Evolutionary conservation across 2,113 vertebrate species (phyloP).

Genomic region (Hiodon tergisus): DNA sequence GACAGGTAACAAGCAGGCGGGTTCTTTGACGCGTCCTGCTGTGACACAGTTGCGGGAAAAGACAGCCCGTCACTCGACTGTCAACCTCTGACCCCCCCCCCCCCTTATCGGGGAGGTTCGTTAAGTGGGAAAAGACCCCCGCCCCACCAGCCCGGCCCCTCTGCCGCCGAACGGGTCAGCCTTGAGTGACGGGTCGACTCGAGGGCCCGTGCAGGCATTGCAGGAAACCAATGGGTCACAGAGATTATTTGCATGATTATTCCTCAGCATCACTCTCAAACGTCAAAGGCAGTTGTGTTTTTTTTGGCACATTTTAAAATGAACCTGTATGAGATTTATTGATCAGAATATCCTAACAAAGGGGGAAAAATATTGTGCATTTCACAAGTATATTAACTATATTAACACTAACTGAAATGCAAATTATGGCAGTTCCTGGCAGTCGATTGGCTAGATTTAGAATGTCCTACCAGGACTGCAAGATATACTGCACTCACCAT

Average conservation of each 20-base stretch:
- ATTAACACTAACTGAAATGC: no score
- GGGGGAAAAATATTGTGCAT: no score
- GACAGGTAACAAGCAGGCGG: slow-evolving; percentile 66
- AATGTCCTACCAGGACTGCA: no score
- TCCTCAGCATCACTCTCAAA: slow-evolving; percentile 67
- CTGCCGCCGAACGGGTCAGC: slow-evolving; percentile 64
- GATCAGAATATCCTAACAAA: neutral
- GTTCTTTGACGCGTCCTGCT: slow-evolving; percentile 76
- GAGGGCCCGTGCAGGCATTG: slow-evolving; percentile 61
- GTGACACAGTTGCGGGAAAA: slow-evolving; percentile 72
- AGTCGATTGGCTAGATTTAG: no score
- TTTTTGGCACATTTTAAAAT: neutral
- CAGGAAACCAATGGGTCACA: slow-evolving; percentile 47
- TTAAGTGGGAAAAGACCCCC: slow-evolving; percentile 63
- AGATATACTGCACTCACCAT: no score
- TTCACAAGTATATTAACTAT: no score
- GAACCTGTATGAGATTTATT: slow-evolving; percentile 16
- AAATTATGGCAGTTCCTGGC: no score
- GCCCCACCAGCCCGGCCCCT: slow-evolving; percentile 48
- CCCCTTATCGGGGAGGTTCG: slow-evolving; percentile 51
- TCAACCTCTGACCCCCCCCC: slow-evolving; percentile 80
- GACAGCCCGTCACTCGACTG: slow-evolving; percentile 83
- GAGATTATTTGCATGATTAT: slow-evolving; percentile 69
- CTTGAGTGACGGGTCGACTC: slow-evolving; percentile 79
- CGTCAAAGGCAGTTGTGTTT: neutral